These are phyloP conservation scores for Amphipoea oculea DNA, from an alignment of 2,888 invertebrate genomes.

Conservation along the genomic window DNA sequence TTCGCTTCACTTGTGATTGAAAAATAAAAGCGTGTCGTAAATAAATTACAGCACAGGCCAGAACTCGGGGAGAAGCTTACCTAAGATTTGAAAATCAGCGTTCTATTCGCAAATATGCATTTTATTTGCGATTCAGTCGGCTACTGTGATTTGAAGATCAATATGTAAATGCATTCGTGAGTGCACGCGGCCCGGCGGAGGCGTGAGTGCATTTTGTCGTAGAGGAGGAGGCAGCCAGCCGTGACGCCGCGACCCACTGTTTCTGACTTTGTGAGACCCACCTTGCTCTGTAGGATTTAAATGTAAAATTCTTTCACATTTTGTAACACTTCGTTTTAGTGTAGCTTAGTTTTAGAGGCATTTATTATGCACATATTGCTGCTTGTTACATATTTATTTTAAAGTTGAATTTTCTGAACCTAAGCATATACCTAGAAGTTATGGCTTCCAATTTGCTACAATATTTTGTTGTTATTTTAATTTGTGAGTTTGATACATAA, in stretches of 20 bases:
- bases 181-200: conserved; percentile 76
- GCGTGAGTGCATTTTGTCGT: conserved; percentile 88
- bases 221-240: conserved; percentile 77
- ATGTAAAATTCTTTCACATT: conserved; percentile 65
- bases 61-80: conserved; percentile 7
- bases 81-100: conserved; percentile 53
- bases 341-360: conserved; percentile 20
- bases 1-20: conserved; percentile 57
- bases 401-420: background rate
- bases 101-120: conserved; percentile 72
- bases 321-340: conserved; percentile 51
- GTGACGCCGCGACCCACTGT: conserved; percentile 76
- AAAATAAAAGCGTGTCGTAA: conserved; percentile 54
- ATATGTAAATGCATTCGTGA: conserved; percentile 88
- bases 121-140: conserved; percentile 81
- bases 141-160: conserved; percentile 85
- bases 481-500: background rate
- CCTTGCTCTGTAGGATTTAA: conserved; percentile 72
- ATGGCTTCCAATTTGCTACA: background rate
- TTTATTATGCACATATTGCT: conserved; percentile 32
- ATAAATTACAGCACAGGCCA: conserved; percentile 45
- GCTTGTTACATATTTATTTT: conserved; percentile 6
- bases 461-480: background rate
- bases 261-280: conserved; percentile 75
- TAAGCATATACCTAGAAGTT: background rate